Conservation (phyloP, 2,113 vertebrate genomes). For the Cynopterus brachyotis region DNA sequence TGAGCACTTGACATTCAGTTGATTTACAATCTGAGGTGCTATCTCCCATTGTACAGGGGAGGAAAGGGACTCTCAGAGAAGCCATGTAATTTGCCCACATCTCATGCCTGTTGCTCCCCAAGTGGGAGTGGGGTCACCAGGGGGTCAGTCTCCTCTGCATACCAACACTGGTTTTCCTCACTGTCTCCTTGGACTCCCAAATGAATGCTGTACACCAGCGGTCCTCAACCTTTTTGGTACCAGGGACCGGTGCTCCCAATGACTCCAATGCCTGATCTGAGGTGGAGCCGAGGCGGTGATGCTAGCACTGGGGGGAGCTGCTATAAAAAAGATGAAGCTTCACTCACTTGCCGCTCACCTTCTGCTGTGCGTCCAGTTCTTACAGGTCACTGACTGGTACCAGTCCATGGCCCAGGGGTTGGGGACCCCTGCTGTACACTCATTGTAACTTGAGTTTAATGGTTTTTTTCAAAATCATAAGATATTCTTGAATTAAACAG, state of each 20-base stretch:
- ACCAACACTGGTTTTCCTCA: not conserved
- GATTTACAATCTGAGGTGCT: accelerated
- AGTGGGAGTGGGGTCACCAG: accelerated
- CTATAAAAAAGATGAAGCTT: too few species aligned
- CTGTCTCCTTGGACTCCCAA: not conserved
- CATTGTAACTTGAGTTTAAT: not conserved
- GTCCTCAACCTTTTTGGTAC: too few species aligned
- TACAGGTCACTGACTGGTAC: too few species aligned
- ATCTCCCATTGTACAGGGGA: not conserved
- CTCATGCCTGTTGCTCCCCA: not conserved
- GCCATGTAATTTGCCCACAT: accelerated
- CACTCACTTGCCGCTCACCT: too few species aligned
- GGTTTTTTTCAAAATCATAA: not conserved
- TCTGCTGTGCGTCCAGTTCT: too few species aligned
- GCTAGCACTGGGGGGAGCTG: too few species aligned
- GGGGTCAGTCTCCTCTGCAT: not conserved
- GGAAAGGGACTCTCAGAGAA: not conserved
- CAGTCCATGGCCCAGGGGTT: too few species aligned
- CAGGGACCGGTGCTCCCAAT: too few species aligned
- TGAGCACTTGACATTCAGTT: not conserved
- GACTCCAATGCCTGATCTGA: too few species aligned
- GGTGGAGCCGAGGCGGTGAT: too few species aligned
- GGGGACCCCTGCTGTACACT: too few species aligned
- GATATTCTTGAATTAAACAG: not conserved
- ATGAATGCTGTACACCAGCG: too few species aligned